These are phyloP conservation scores for Drosophila paramelanica DNA, from an alignment of 2,888 invertebrate species.

Conservation along the genomic window DNA sequence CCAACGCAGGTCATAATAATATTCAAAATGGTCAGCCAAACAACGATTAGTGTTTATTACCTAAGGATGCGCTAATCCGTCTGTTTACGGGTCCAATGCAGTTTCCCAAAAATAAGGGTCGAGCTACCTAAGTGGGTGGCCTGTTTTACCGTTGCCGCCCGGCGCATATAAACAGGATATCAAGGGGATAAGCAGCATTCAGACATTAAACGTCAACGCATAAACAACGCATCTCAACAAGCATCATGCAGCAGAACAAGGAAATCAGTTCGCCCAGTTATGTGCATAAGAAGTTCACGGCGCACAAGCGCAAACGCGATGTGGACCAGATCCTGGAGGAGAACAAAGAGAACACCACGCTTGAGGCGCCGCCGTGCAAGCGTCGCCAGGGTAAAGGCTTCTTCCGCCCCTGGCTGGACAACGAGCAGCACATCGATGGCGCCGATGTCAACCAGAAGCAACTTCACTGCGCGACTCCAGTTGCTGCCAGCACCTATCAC, in stretches of 20 bases:
- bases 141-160: slow-evolving; percentile 4
- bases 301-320: slow-evolving; percentile 52
- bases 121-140: slow-evolving; percentile 28
- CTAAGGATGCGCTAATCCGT: slow-evolving; percentile 55
- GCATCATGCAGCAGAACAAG: slow-evolving; percentile 26
- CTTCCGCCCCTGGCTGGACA: slow-evolving; percentile 68
- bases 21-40: slow-evolving; percentile 25
- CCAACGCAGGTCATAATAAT: slow-evolving; percentile 49
- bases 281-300: slow-evolving; percentile 62
- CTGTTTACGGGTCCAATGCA: slow-evolving; percentile 43
- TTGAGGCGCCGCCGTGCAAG: slow-evolving; percentile 28
- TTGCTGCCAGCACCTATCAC: slow-evolving; percentile 47
- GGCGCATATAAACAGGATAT: slow-evolving; percentile 66
- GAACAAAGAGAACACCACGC: slow-evolving; percentile 30
- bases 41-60: slow-evolving; percentile 27
- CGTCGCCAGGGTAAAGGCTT: slow-evolving; percentile 48
- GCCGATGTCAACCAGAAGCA: neutral
- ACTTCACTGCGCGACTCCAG: neutral
- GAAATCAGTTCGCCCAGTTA: slow-evolving; percentile 25
- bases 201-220: slow-evolving; percentile 44
- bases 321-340: slow-evolving; percentile 36
- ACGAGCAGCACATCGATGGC: slow-evolving; percentile 40
- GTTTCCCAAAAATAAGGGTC: slow-evolving; percentile 6
- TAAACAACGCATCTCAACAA: slow-evolving; percentile 37
- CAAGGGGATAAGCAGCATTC: slow-evolving; percentile 48